phyloP scores from a whole-genome alignment of 53 echinoderm and acorn worm genomes.

The Arbacia lixula region DNA sequence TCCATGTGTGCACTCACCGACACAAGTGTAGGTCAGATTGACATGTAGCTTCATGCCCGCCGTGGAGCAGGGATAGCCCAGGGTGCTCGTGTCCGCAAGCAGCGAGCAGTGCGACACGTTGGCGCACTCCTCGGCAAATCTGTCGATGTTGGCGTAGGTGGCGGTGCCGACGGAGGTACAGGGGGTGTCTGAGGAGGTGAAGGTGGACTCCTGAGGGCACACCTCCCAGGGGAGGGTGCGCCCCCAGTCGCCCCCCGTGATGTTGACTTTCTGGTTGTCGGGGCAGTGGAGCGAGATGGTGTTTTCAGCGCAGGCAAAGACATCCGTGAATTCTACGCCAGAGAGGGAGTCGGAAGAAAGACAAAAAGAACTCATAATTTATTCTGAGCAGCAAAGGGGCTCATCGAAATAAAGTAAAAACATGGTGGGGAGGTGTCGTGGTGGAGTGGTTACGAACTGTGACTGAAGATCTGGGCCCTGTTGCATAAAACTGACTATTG shows the following conservation, averaged over 20 bases:
- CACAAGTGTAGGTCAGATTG: constrained; percentile 71
- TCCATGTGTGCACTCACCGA: constrained; percentile 68
- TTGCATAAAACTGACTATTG: no score
- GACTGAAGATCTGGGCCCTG: no score
- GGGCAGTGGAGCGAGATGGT: constrained; percentile 64
- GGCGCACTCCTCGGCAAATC: constrained; percentile 43
- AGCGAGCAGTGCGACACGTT: constrained; percentile 60
- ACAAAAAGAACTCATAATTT: not conserved
- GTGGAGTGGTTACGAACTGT: no score
- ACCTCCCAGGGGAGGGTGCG: constrained; percentile 70
- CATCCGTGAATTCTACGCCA: constrained; percentile 61
- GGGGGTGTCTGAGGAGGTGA: constrained; percentile 47
- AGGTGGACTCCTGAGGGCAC: constrained; percentile 62
- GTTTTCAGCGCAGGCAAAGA: constrained; percentile 70
- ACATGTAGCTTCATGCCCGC: constrained; percentile 63
- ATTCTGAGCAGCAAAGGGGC: no score
- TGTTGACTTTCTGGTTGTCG: constrained; percentile 71
- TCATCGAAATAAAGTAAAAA: no score
- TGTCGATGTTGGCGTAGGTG: constrained; percentile 2
- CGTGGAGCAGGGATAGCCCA: constrained; percentile 60
- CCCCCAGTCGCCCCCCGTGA: constrained; percentile 79
- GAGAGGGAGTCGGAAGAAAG: no score
- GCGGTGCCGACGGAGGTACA: constrained; percentile 56
- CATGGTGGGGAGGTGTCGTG: no score
- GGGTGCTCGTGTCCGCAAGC: constrained; percentile 42